Evolutionary conservation across 2,113 vertebrate genomes (phyloP), one percentile per base, ranked within the genome.

Genomic region (Acanthochromis polyacanthus): DNA sequence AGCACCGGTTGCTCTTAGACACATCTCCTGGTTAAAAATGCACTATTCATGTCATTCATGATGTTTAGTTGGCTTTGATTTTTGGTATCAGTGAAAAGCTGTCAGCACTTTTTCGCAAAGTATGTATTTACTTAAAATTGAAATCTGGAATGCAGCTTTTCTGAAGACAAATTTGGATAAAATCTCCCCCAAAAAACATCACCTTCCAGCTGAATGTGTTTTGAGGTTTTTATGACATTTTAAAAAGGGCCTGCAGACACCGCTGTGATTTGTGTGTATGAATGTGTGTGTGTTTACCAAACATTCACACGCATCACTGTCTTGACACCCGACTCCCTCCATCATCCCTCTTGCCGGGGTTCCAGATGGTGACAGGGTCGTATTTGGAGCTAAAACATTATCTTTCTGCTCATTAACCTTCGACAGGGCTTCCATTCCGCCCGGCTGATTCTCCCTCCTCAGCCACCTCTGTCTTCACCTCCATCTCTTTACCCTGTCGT

Each of bases 331-430:
- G 50, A 43, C 57, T 69, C 68, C 55, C 46, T 61, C 75, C 55
- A 32, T 86, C 79, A 63, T 80, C 63, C 83, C 60, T 82, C 75
- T 65, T 68, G 50, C 77, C 61, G 3, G 73, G 69, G 30, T 52
- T 71, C 71, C 81, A 81, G 81, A 83, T 75, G 74, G 74, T 84
- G 86, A 87, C 90, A 83, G 82, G 87, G 85, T 89, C 48, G 75
- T 68, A 87, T 86, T 89, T 87, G 90, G 88, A 85, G 88, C 86
- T 90, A 91, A 92, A 92, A 91, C 88, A 91, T 93, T 87, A 89
- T 92, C 89, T 91, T 93, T 93, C 90, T 90, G 89, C 89, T 91
- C 89, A 92, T 93, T 93, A 92, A 92, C 90, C 89, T 92, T 89
- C 67, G 81, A 89, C 91, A 84, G 89, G 86, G 82, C 77, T 89